Conservation (phyloP, 2,888 invertebrate species). For the Lasioglossum marginatum region DNA sequence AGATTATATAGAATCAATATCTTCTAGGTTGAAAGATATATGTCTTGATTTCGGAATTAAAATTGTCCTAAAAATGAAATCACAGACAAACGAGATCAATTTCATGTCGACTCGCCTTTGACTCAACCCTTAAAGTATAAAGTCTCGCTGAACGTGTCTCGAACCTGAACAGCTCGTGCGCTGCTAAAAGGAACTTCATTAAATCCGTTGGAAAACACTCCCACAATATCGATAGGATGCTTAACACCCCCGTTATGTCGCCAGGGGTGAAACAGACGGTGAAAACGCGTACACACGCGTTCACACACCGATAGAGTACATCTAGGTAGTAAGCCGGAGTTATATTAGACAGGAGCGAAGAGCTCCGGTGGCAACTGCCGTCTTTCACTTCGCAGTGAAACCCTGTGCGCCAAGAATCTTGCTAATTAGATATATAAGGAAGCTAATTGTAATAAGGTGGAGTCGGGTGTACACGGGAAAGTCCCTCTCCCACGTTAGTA, state of each 20-base stretch:
- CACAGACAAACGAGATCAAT: neutral
- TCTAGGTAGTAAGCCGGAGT: slow-evolving; percentile 72
- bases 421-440: slow-evolving; percentile 83
- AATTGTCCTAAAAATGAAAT: too few relatives aligned
- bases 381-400: slow-evolving; percentile 79
- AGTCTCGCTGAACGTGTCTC: neutral
- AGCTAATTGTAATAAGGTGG: slow-evolving; percentile 83
- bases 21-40: too few relatives aligned
- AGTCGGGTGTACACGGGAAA: slow-evolving; percentile 78
- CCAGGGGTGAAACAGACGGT: slow-evolving; percentile 48
- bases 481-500: slow-evolving; percentile 53
- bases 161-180: neutral
- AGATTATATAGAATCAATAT: too few relatives aligned
- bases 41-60: too few relatives aligned
- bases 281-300: slow-evolving; percentile 45
- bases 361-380: slow-evolving; percentile 80
- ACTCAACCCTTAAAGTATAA: too few relatives aligned
- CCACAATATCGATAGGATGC: slow-evolving; percentile 31
- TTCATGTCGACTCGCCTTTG: too few relatives aligned
- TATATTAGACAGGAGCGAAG: slow-evolving; percentile 78
- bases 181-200: neutral
- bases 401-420: slow-evolving; percentile 80
- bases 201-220: neutral
- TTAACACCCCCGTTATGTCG: slow-evolving; percentile 29
- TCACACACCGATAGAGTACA: slow-evolving; percentile 65